Evolutionary conservation across 2,888 invertebrate genomes (phyloP).

Genomic region (Microlaimidae sp.): DNA sequence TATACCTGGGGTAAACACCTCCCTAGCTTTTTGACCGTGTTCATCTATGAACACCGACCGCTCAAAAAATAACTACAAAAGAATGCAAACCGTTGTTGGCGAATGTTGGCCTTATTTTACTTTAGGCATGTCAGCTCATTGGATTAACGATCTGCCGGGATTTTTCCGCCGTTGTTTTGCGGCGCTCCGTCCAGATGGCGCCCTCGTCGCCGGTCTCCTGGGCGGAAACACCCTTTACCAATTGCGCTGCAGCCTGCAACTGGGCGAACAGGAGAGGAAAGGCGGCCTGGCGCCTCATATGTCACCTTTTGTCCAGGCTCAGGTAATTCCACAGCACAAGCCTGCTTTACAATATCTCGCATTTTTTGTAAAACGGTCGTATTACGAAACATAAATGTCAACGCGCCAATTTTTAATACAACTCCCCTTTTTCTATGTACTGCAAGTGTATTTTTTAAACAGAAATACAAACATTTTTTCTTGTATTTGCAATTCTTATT

Average conservation of each 20-base stretch:
- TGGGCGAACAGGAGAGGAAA: constrained; percentile 74
- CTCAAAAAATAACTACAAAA: constrained; percentile 7
- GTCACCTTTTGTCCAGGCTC: constrained; percentile 30
- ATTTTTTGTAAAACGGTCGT: no score
- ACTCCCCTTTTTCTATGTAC: no score
- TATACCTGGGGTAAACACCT: no score
- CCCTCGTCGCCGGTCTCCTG: constrained; percentile 76
- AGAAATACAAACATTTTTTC: no score
- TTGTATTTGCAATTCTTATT: no score
- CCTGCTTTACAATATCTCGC: no score
- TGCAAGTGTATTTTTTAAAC: no score
- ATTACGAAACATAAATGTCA: no score
- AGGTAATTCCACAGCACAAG: no score
- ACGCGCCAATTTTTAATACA: no score
- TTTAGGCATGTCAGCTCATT: constrained; percentile 60
- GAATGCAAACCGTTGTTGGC: neutral
- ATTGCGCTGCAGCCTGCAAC: constrained; percentile 65
- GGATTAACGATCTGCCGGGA: constrained; percentile 93
- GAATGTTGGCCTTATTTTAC: constrained; percentile 17
- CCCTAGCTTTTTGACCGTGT: no score
- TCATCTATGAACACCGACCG: no score
- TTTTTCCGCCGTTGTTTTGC: constrained; percentile 22
- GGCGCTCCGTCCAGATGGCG: constrained; percentile 52
- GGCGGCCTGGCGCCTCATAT: constrained; percentile 44
- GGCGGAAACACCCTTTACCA: constrained; percentile 89